Evolutionary conservation across 2,888 invertebrate species (phyloP).

Genomic region (Acronicta psi): DNA sequence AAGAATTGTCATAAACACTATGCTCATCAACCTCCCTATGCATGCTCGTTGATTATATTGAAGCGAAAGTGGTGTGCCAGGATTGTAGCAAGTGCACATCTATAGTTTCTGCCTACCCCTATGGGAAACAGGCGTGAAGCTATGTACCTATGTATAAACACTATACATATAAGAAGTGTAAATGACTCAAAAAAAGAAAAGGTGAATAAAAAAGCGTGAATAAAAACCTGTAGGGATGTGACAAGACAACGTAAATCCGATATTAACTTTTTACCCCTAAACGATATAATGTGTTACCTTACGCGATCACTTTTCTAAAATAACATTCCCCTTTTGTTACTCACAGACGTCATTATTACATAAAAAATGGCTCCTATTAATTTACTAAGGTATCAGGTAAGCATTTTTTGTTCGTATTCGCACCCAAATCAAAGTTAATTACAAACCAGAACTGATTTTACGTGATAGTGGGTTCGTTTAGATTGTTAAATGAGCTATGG

Average conservation of each 20-base stretch:
- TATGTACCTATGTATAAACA: too few species aligned
- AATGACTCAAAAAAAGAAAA: too few species aligned
- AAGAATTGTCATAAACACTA: too few species aligned
- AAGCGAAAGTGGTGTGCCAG: too few species aligned
- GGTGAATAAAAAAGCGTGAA: too few species aligned
- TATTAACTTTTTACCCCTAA: slow-evolving; percentile 9
- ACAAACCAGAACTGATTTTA: slow-evolving; percentile 43
- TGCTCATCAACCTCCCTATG: too few species aligned
- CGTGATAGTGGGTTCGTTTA: slow-evolving; percentile 43
- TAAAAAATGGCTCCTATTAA: slow-evolving; percentile 39
- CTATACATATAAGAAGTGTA: too few species aligned
- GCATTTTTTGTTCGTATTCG: slow-evolving; percentile 51
- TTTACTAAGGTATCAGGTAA: slow-evolving; percentile 41
- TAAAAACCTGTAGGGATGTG: neutral
- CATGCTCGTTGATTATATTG: too few species aligned
- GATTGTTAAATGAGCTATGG: slow-evolving; percentile 36
- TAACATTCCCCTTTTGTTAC: slow-evolving; percentile 18
- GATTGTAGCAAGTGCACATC: too few species aligned
- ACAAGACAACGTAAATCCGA: neutral
- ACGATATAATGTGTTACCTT: slow-evolving; percentile 7
- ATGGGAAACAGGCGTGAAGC: too few species aligned
- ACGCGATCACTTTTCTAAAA: slow-evolving; percentile 11
- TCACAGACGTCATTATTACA: neutral
- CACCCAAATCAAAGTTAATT: slow-evolving; percentile 57
- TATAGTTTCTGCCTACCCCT: too few species aligned